These are phyloP conservation scores for Albula glossodonta DNA, from an alignment of 2,113 vertebrate genomes.

Conservation along the genomic window DNA sequence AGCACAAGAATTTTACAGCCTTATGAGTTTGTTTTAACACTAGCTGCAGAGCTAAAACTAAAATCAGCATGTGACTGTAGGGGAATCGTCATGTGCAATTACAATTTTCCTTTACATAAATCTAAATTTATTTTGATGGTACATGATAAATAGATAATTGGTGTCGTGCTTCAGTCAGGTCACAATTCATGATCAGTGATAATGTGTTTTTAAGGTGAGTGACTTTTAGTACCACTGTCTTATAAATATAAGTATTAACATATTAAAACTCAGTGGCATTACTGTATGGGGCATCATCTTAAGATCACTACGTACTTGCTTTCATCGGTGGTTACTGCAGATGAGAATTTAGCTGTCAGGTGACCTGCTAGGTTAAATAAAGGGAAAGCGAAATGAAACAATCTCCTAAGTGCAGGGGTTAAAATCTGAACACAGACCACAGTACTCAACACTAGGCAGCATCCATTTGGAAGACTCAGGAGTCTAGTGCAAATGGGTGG, in stretches of 20 bases:
- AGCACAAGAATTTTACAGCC: neutral
- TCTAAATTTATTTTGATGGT: neutral
- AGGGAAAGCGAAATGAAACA: no score
- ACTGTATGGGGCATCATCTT: neutral
- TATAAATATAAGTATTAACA: neutral
- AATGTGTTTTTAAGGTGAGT: neutral
- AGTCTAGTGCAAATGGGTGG: neutral
- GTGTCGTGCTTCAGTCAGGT: neutral
- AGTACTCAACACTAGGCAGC: neutral
- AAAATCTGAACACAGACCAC: neutral
- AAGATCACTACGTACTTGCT: no score
- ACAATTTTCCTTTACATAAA: neutral
- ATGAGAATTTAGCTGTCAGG: no score
- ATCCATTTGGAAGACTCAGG: neutral
- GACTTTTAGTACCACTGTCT: neutral
- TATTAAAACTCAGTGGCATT: neutral
- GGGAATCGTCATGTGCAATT: neutral
- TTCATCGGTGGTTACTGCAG: no score
- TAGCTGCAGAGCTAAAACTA: neutral
- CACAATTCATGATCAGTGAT: no score
- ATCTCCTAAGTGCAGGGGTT: no score
- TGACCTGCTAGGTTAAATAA: no score
- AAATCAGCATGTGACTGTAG: neutral
- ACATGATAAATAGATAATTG: neutral
- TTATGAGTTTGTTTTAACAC: constrained; percentile 1